These are phyloP conservation scores for Drosophila arawakana DNA, from an alignment of 1,140 invertebrate species.

Conservation along the genomic window DNA sequence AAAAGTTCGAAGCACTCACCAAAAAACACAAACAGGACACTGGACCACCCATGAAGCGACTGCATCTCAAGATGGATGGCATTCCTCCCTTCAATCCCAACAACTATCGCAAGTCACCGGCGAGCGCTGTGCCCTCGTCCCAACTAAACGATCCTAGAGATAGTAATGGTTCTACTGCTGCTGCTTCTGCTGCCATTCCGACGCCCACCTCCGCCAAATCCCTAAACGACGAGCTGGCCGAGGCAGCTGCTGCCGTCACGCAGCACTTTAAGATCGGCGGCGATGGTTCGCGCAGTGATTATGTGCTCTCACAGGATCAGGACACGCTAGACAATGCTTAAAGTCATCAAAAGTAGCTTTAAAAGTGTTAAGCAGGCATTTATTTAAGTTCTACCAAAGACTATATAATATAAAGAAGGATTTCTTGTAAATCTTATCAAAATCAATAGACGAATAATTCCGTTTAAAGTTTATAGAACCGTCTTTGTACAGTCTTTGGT, in stretches of 20 bases:
- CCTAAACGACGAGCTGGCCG: conserved; percentile 45
- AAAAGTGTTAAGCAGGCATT: conserved; percentile 46
- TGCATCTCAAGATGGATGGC: conserved; percentile 82
- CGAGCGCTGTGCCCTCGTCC: conserved; percentile 54
- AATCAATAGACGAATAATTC: too few species aligned
- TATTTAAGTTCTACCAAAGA: conserved; percentile 18
- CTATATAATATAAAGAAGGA: too few species aligned
- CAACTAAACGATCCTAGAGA: conserved; percentile 51
- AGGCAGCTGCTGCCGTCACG: conserved; percentile 57
- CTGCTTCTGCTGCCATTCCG: conserved; percentile 5
- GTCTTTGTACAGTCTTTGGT: too few species aligned
- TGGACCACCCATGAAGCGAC: conserved; percentile 80
- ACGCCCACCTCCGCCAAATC: conserved; percentile 67
- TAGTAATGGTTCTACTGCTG: not conserved
- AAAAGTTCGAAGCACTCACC: conserved; percentile 80
- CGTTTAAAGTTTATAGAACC: too few species aligned
- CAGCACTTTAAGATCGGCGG: conserved; percentile 60
- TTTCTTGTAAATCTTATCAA: too few species aligned
- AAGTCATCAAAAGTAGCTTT: conserved; percentile 9
- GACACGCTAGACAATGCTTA: conserved; percentile 37
- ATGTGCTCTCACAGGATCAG: conserved; percentile 58
- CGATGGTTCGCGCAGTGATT: conserved; percentile 71
- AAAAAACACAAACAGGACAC: conserved; percentile 82
- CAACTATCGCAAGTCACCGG: conserved; percentile 85
- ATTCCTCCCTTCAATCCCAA: conserved; percentile 85